These are phyloP conservation scores for Phaenicophaeus curvirostris DNA, from an alignment of 2,797 vertebrate genomes.

Conservation along the genomic window DNA sequence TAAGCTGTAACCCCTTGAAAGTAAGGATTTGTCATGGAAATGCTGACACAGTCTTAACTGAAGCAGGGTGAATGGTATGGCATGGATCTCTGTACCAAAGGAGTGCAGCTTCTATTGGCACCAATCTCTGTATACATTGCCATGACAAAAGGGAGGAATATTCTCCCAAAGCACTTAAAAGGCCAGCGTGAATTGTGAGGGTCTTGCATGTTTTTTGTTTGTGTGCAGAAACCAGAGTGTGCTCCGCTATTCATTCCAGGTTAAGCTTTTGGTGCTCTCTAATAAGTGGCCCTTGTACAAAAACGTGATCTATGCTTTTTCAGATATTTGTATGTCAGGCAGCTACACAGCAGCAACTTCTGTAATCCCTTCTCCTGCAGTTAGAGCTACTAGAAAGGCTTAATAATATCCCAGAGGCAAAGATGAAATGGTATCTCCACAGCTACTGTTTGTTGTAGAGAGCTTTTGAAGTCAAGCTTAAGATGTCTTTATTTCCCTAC, in stretches of 20 bases:
- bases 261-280: conserved; percentile 73
- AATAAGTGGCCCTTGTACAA: conserved; percentile 76
- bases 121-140: neutral
- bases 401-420: conserved; percentile 98
- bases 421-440: conserved; percentile 94
- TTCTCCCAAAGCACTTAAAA: conserved; percentile 59
- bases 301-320: conserved; percentile 76
- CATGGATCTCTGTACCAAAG: conserved; percentile 35
- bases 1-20: conserved; percentile 56
- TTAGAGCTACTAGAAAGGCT: conserved; percentile 91
- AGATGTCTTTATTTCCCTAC: conserved; percentile 98
- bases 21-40: conserved; percentile 64
- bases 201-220: conserved; percentile 60
- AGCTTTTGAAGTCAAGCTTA: conserved; percentile 95
- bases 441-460: conserved; percentile 94
- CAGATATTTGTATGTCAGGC: conserved; percentile 82
- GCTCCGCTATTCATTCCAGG: conserved; percentile 67
- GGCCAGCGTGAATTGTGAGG: conserved; percentile 40
- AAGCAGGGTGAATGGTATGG: neutral
- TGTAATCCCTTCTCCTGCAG: conserved; percentile 88
- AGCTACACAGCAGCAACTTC: conserved; percentile 84
- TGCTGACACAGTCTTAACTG: conserved; percentile 35
- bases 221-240: conserved; percentile 30
- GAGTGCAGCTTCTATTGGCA: neutral
- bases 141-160: conserved; percentile 42